Base-by-base conservation (phyloP, 2,113 vertebrate genomes). In the Spizaetus ornatus region DNA sequence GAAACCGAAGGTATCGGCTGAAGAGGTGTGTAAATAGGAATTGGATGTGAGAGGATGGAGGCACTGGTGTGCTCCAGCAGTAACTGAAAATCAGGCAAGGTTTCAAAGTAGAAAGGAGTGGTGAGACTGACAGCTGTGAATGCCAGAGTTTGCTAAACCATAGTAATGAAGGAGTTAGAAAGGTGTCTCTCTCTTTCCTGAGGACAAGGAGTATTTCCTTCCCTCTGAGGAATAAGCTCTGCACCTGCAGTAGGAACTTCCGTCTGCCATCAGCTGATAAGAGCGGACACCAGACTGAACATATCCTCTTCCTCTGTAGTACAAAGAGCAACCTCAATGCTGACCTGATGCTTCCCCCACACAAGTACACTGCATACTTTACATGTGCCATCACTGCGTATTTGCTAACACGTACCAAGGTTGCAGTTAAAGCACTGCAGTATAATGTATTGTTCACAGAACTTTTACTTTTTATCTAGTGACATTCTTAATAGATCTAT, bases 171-270 rank as follows among this genome's bases (percentile, higher is more conserved):
- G 76, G 61, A 91, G 34, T 48, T 32, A 38, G 63, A 87, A 83
- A 69, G 71, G 62, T 73, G 73, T 32, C 40, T 74, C 59, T 92
- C 72, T 45, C 71, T 91, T 93, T 93, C 83, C 84, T 58, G 26
- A 87, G 78, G 80, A 45, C 55, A 42, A 66, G 82, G 71, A 92
- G 29, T 21, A 25, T 88, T 95, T 96, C 95, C 93, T 93, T 95
- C 78, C 61, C 86, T 79, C 73, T 72, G 40, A 93, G 83, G 61
- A 92, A 13, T 69, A 61, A 84, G 65, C 42, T 82, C 61, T 76
- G 81, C 77, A 69, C 43, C 61, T 95, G 80, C 13, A 23, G 40
- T 21, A 29, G 83, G 52, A 94, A 11, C 53, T 95, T 95, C 97
- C 56, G 8, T 69, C 91, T 97, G 88, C 73, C 70, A 3, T 17